phyloP scores from a whole-genome alignment of 2,888 invertebrate species.

The Apodemia mormo region DNA sequence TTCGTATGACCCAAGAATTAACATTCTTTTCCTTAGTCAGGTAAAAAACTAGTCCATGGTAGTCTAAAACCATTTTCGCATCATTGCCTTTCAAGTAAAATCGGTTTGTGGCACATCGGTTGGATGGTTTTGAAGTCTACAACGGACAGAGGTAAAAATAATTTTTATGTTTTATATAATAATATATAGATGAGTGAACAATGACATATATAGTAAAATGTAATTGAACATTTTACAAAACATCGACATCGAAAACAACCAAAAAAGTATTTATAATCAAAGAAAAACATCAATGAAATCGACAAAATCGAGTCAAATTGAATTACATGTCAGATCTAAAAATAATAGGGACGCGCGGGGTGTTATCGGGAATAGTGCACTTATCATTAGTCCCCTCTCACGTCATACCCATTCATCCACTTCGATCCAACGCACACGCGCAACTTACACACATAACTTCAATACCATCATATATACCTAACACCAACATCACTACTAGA shows the following conservation, averaged over 20 bases:
- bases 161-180: too few species aligned
- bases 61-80: too few species aligned
- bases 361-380: constrained; percentile 45
- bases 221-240: background rate
- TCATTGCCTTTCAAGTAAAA: too few species aligned
- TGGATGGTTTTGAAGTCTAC: too few species aligned
- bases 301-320: constrained; percentile 18
- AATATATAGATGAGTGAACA: background rate
- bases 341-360: constrained; percentile 60
- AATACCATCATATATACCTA: constrained; percentile 33
- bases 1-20: too few species aligned
- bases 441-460: constrained; percentile 40
- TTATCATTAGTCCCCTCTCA: constrained; percentile 67
- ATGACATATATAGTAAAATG: background rate
- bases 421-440: constrained; percentile 74
- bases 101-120: too few species aligned
- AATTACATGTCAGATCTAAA: constrained; percentile 55
- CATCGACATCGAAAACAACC: background rate
- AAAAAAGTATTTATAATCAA: background rate
- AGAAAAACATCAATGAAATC: constrained; percentile 2
- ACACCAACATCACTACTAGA: constrained; percentile 20
- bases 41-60: too few species aligned
- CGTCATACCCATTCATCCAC: constrained; percentile 76
- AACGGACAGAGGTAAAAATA: too few species aligned
- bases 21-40: too few species aligned